Evolutionary conservation across 2,888 invertebrate species (phyloP).

Genomic region (Pandemis heparana): DNA sequence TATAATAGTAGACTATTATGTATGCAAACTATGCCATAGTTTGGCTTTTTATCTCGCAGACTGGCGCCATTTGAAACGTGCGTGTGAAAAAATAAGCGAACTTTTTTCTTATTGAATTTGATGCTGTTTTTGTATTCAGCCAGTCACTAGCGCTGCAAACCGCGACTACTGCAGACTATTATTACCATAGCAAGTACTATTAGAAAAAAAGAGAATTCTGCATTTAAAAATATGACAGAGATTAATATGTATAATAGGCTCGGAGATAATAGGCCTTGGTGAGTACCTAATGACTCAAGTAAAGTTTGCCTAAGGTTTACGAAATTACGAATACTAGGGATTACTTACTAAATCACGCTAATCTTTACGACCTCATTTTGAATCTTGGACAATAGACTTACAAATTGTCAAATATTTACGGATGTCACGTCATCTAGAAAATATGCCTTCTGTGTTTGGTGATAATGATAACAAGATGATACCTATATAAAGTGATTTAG

Average conservation of each 20-base stretch:
- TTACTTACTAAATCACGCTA: neutral
- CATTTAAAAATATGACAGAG: neutral
- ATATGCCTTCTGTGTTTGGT: neutral
- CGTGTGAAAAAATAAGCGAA: slow-evolving; percentile 32
- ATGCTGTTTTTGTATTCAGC: slow-evolving; percentile 3
- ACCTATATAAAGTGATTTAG: neutral
- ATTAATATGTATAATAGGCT: neutral
- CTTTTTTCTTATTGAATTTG: slow-evolving; percentile 14
- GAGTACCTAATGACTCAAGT: neutral
- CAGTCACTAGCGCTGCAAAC: neutral
- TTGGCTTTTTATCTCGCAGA: slow-evolving; percentile 12
- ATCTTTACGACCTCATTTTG: slow-evolving; percentile 2
- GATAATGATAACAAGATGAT: neutral
- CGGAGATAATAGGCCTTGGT: too few species aligned
- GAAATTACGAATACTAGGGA: neutral
- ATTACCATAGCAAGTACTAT: too few species aligned
- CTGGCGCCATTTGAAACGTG: slow-evolving; percentile 21
- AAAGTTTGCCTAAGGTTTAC: neutral
- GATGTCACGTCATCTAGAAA: neutral
- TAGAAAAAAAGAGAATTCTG: too few species aligned
- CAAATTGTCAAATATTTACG: neutral
- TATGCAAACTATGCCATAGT: slow-evolving; percentile 37
- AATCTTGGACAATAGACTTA: neutral
- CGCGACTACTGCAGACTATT: neutral
- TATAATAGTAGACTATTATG: slow-evolving; percentile 38